Base-by-base conservation (phyloP, 2,888 invertebrate species). In the Calliopum simillimum region DNA sequence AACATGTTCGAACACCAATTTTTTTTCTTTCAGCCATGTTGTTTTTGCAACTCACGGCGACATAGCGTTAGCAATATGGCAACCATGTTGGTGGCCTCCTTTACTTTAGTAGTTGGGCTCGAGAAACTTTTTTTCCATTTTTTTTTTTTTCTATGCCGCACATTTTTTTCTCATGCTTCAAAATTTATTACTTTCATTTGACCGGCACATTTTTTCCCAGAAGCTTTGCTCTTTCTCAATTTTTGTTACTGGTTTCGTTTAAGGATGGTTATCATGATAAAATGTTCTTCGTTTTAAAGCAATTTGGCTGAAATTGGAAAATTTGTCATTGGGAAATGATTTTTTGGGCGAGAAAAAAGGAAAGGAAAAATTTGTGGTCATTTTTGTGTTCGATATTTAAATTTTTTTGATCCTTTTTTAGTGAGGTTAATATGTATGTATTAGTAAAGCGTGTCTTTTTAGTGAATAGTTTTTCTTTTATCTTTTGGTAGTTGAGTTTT, bases 221-320 rank as follows among this genome's bases (percentile, higher is more conserved):
- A 49, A 8, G 16, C 23, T 19, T 19, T 53, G 13, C 11, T 51
- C 12, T 19, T 2, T 6, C 19, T 49, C 19, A 16, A 13, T 49
- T 49, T 51, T n/a, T 51, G 11, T 51, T 51, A 11, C 13, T 51
- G 33, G 33, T 51, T 19, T 53, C 23, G 21, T 11, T 53, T 12
- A 14, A 23, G 21, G 53, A 33, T 33, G 8, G 1, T 33, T 8
- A 41, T 58, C 23, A 58, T 41, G 56, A 58, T 58, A 58, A 58
- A 58, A 58, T n/a, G n/a, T n/a, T 16, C 23, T 58, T 25, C 56
- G 56, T 58, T 58, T 58, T 58, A 58, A 58, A 58, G 56, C 51
- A 47, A 47, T 63, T 63, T 33, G 25, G 8, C 46, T 46, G 6
- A 63, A 63, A 63, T 46, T 63, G 63, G 46, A 46, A 63, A 63